Evolutionary conservation across 2,113 vertebrate species (phyloP).

Genomic region (Cygnus atratus): DNA sequence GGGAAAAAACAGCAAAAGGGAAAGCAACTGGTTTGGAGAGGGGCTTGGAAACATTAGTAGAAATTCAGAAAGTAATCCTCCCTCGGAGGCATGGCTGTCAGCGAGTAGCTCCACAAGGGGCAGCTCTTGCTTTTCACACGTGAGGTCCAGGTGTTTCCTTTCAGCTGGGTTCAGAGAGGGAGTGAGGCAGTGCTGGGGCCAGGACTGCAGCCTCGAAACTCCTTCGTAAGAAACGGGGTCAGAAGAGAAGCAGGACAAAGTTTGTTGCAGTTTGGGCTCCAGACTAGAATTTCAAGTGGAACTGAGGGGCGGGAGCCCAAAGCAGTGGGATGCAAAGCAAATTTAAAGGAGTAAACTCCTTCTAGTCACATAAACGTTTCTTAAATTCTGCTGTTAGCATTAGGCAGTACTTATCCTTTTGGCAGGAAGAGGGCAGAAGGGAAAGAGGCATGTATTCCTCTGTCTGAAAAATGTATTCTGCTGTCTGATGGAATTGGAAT

Average conservation of each 20-base stretch:
- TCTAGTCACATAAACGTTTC: not conserved
- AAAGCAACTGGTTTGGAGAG: not conserved
- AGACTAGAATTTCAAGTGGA: not conserved
- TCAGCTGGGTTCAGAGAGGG: not conserved
- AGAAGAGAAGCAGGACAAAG: rapidly evolving
- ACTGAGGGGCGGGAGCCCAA: not conserved
- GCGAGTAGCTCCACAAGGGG: not conserved
- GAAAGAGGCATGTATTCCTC: too few relatives aligned
- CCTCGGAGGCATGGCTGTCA: rapidly evolving
- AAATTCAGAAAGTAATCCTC: not conserved
- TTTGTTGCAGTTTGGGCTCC: not conserved
- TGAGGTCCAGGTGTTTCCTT: not conserved
- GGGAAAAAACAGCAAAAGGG: not conserved
- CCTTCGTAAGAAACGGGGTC: rapidly evolving
- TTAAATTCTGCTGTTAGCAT: not conserved
- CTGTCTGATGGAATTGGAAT: not conserved
- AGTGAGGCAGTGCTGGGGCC: not conserved
- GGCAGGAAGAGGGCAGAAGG: not conserved
- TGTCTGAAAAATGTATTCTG: not conserved
- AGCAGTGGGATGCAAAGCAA: rapidly evolving
- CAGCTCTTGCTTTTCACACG: not conserved
- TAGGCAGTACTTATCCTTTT: not conserved
- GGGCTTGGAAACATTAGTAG: not conserved
- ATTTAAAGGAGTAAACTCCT: not conserved
- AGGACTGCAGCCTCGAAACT: rapidly evolving